Conservation (phyloP, 2,113 vertebrate genomes). For the Eulemur rufifrons region DNA sequence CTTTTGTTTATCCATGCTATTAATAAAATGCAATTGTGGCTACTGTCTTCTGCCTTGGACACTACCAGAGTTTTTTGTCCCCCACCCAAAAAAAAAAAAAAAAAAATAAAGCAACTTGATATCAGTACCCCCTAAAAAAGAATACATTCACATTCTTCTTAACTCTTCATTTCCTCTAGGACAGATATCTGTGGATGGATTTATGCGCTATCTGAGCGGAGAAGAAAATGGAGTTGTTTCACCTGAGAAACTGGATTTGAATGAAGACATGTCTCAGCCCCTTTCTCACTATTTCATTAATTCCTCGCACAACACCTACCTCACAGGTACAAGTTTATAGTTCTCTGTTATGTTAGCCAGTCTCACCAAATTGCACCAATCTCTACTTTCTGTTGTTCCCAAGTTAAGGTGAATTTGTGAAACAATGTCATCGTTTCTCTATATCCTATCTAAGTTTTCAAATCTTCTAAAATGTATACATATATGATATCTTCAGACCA, state of each 20-base stretch:
- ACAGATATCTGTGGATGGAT: slow-evolving; percentile 97
- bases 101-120: background rate
- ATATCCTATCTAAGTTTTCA: background rate
- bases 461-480: background rate
- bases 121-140: background rate
- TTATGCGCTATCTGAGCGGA: slow-evolving; percentile 93
- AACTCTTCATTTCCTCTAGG: slow-evolving; percentile 85
- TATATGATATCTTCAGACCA: background rate
- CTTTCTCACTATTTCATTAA: slow-evolving; percentile 99
- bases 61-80: background rate
- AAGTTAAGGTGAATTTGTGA: background rate
- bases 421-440: background rate
- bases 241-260: slow-evolving; percentile 98
- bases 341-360: background rate
- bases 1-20: background rate
- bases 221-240: slow-evolving; percentile 98
- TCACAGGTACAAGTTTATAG: slow-evolving; percentile 89
- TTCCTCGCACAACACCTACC: slow-evolving; percentile 99
- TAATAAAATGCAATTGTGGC: background rate
- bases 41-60: background rate
- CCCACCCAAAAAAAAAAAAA: too few species aligned
- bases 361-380: background rate
- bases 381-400: background rate
- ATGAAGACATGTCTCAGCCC: slow-evolving; percentile 98
- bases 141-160: slow-evolving; percentile 40